These are phyloP conservation scores for Brachionus asplanchnoidis DNA, from an alignment of 1,140 invertebrate genomes.

Conservation along the genomic window DNA sequence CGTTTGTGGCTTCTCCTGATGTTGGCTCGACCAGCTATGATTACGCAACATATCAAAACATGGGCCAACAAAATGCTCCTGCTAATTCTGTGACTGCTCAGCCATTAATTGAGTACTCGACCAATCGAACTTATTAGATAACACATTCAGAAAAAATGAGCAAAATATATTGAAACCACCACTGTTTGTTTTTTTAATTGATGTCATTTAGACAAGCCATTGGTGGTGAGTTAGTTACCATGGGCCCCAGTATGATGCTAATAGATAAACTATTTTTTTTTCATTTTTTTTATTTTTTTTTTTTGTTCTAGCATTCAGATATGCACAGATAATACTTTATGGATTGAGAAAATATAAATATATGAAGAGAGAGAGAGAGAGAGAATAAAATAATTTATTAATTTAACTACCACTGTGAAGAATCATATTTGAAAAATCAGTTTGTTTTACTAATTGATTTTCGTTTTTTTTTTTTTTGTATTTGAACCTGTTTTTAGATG, in stretches of 20 bases:
- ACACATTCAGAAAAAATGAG: neutral
- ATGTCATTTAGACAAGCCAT: neutral
- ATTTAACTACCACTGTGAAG: conserved; percentile 31
- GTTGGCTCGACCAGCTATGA: neutral
- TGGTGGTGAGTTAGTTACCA: conserved; percentile 1
- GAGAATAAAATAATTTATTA: conserved; percentile 30
- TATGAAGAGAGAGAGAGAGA: too few relatives aligned
- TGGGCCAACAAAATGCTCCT: neutral
- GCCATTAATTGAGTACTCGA: conserved; percentile 6
- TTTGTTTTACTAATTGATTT: neutral
- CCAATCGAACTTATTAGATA: neutral
- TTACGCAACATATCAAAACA: neutral
- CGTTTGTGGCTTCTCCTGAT: neutral
- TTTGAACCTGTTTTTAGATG: neutral
- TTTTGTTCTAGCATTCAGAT: neutral
- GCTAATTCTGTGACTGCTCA: neutral
- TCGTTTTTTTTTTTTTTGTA: neutral
- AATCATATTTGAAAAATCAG: neutral
- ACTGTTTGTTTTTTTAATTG: conserved; percentile 20
- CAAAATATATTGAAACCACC: too few relatives aligned
- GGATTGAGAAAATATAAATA: neutral
- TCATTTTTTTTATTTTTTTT: too few relatives aligned
- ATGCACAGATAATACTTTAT: neutral
- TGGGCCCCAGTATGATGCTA: conserved; percentile 10
- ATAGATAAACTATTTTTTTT: conserved; percentile 29